Evolutionary conservation across 2,797 vertebrate genomes (phyloP), one percentile per base, ranked within the genome.

Genomic region (Lagodon rhomboides): DNA sequence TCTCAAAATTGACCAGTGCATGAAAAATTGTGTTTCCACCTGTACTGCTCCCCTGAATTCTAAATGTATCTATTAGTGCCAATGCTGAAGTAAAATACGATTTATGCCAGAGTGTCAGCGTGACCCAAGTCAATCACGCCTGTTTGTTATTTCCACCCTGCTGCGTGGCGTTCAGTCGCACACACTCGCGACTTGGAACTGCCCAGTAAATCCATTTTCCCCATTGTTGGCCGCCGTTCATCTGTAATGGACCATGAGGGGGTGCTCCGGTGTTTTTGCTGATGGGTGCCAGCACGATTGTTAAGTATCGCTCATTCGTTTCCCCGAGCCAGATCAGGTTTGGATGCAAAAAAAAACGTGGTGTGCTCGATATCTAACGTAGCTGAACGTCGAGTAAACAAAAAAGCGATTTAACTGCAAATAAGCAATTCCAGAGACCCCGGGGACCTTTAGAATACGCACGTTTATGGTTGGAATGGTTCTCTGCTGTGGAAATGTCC

Each of bases 201-300:
- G 54, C 71, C 67, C 76, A 41, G 44, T 73, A 60, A 76, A 89
- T 81, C 38, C 59, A 63, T 75, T 67, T 65, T 62, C 3, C 73
- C 73, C 77, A 72, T 46, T 54, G 59, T 79, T 89, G 83, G 75
- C 77, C 53, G 70, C 59, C 75, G 77, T 85, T 88, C 73, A 85
- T 86, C 72, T 80, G 61, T 85, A 83, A 87, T 86, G 81, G 79
- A 83, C 75, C 80, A 71, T 69, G 62, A 68, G 80, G 75, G 71
- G 75, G 75, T 63, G 61, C 72, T 83, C 61, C 44, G 47, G 68
- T 68, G 79, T 83, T 91, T 91, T 72, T 59, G 74, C 81, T 80
- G 54, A 83, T 38, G 54, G 62, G 46, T n/a, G 1, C 73, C 75
- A 82, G 54, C 67, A 59, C 69, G 56, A 62, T 82, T 69, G 69